Evolutionary conservation across 2,888 invertebrate species (phyloP), one percentile per base, ranked within the genome.

Genomic region (Xestia c-nigrum): DNA sequence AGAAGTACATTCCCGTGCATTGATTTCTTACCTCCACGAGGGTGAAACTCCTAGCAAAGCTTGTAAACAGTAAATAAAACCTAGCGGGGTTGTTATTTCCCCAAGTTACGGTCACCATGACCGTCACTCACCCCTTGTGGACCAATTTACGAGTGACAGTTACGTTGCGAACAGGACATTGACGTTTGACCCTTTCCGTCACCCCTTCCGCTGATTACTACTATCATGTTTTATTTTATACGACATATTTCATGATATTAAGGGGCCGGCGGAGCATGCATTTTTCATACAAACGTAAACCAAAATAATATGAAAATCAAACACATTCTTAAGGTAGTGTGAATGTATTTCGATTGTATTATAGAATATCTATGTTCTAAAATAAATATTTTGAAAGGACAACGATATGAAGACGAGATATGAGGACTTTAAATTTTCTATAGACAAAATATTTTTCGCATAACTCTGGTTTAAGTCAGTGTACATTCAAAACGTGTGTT

Each of bases 121-220:
- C 6, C 66, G 24, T 46, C 50, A 24, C 24, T 40, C 50, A 24
- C 46, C 46, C 47, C n/a, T 19, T 10, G 21, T n/a, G 43, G 12
- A 40, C 21, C 31, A 21, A 16, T 57, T 21, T 46, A 43, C 55
- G 57, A 71, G 61, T 59, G 72, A 55, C 68, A 63, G 14, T 14
- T 31, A 14, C 47, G 55, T 74, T 76, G 55, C 64, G 63, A 10
- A 31, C 76, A 74, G 83, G 80, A 85, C 75, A 83, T 85, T 83
- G 78, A 75, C 75, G 70, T 52, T 67, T 74, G 76, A 57, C 59
- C 24, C 31, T 47, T 40, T 10, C 70, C 16, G 9, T 40, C 47
- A 47, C 3, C 61, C 43, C 50, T 40, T 46, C n/a, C 1, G 14
- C 40, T 68, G 64, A 78, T 71, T 24, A 67, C 46, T 47, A 38